Conservation (phyloP, 2,113 vertebrate species). For the Todiramphus saurophagus region DNA sequence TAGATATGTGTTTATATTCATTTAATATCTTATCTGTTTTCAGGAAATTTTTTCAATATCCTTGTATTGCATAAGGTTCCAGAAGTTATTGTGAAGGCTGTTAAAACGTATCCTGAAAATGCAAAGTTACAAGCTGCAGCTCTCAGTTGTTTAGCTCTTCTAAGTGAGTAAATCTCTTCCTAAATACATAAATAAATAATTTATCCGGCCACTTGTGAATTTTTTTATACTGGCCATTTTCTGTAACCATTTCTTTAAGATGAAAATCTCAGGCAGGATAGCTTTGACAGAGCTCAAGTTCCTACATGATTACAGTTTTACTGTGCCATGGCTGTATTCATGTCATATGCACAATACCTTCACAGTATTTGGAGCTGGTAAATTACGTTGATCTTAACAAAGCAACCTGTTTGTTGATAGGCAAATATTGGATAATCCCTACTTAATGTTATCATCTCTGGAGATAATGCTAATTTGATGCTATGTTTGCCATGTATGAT, state of each 20-base stretch:
- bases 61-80: constrained; percentile 90
- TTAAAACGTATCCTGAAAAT: constrained; percentile 80
- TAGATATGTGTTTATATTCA: neutral
- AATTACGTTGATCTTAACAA: neutral
- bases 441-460: neutral
- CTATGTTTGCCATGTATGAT: neutral
- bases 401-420: neutral
- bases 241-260: neutral
- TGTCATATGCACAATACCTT: neutral
- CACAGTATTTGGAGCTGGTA: neutral
- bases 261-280: neutral
- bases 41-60: constrained; percentile 93
- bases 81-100: constrained; percentile 81
- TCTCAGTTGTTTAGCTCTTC: constrained; percentile 86
- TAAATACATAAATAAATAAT: neutral
- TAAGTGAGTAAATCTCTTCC: constrained; percentile 82
- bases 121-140: constrained; percentile 80
- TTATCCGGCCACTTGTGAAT: neutral
- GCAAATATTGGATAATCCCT: neutral
- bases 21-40: constrained; percentile 23
- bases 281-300: neutral
- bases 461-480: neutral
- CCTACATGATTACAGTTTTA: neutral
- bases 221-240: neutral
- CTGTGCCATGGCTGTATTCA: neutral